Evolutionary conservation across 2,888 invertebrate species (phyloP).

Genomic region (Athalia rosae): DNA sequence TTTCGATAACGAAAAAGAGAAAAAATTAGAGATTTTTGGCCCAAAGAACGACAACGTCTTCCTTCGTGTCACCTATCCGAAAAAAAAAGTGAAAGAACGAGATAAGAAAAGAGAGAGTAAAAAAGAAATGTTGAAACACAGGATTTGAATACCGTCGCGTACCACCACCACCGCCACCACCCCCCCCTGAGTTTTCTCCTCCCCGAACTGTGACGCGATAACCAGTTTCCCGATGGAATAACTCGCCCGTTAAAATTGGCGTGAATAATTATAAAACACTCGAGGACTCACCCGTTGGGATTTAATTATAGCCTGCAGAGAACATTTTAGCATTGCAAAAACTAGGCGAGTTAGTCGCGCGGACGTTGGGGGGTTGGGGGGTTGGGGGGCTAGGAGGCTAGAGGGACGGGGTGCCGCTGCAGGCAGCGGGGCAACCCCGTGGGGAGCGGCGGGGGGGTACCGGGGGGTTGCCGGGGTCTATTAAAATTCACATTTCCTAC

Average conservation of each 20-base stretch:
- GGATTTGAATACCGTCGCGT: neutral
- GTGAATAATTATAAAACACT: conserved; percentile 28
- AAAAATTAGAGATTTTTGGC: neutral
- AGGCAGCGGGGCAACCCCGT: neutral
- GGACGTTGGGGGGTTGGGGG: neutral
- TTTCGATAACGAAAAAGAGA: neutral
- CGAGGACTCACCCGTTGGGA: neutral
- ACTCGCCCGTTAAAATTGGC: conserved; percentile 29
- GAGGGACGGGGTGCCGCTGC: neutral
- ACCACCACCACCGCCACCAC: too few relatives aligned
- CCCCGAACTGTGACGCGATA: conserved; percentile 2
- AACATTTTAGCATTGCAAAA: conserved; percentile 24
- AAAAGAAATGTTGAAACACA: neutral
- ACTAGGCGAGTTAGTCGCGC: neutral
- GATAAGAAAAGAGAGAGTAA: neutral
- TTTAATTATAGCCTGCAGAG: conserved; percentile 14
- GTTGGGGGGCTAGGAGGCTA: neutral
- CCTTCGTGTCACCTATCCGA: too few relatives aligned
- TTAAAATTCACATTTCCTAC: conserved; percentile 39
- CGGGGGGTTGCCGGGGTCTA: neutral
- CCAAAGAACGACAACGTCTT: too few relatives aligned
- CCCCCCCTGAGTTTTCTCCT: neutral
- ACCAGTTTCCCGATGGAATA: conserved; percentile 28
- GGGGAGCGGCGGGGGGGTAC: neutral
- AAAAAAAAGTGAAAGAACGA: too few relatives aligned